A percentile compares a stretch with the other conserved stretches of the same genome.
Conservation (phyloP, 2,888 invertebrate species). For the Eilema griseolum region DNA sequence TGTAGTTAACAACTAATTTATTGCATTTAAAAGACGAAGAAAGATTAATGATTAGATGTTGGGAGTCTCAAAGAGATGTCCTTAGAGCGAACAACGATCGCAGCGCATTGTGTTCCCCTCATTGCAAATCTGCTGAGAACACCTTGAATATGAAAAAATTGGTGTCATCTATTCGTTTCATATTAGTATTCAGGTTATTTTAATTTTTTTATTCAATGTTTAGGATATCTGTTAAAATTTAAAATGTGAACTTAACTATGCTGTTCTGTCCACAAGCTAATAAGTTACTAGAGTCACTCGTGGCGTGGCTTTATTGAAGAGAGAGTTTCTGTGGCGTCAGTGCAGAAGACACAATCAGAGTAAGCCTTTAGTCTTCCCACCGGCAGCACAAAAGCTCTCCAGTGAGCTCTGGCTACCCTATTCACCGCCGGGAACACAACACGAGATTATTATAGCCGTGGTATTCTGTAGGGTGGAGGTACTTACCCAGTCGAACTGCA, state of each 20-base stretch:
- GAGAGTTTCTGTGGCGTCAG: too few species aligned
- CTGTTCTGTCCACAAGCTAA: neutral
- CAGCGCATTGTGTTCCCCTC: neutral
- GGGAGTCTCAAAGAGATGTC: too few species aligned
- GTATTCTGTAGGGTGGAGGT: too few species aligned
- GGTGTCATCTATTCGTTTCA: neutral
- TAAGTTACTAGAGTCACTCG: neutral
- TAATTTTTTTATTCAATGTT: neutral
- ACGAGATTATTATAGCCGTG: too few species aligned
- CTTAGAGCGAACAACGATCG: too few species aligned
- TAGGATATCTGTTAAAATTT: neutral
- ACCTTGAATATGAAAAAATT: neutral
- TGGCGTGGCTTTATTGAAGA: too few species aligned
- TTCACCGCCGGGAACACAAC: too few species aligned
- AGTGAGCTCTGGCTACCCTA: too few species aligned
- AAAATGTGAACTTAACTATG: neutral
- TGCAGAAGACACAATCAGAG: too few species aligned
- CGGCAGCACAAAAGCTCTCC: too few species aligned
- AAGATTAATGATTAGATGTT: neutral
- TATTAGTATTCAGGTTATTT: neutral
- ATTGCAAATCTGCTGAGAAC: neutral
- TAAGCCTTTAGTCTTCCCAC: too few species aligned
- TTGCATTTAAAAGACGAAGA: neutral
- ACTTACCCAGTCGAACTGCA: too few species aligned
- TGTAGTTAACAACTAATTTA: slow-evolving; percentile 5